Percentiles rank a stretch among this genome's conserved stretches.
Conservation (phyloP, 2,797 vertebrate genomes). For the Micromesistius poutassou region DNA sequence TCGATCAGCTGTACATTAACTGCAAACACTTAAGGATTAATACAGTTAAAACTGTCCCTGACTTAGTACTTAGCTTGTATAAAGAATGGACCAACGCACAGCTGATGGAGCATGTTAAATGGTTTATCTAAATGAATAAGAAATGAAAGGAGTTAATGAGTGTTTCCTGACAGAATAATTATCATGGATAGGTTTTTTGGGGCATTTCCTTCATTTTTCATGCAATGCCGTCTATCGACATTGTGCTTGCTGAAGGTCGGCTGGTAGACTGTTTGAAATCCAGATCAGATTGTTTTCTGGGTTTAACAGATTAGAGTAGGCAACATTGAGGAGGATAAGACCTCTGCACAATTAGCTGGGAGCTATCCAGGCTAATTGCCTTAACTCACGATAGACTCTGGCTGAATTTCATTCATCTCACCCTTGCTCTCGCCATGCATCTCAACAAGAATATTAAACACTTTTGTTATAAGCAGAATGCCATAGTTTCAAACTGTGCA, state of each 20-base stretch:
- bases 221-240: neutral
- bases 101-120: neutral
- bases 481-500: neutral
- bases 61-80: slow-evolving; percentile 12
- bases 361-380: neutral
- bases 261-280: neutral
- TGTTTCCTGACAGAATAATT: neutral
- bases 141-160: slow-evolving; percentile 7
- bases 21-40: slow-evolving; percentile 23
- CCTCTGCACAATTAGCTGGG: neutral
- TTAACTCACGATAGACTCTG: neutral
- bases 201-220: neutral
- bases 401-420: neutral
- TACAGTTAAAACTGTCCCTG: slow-evolving; percentile 1
- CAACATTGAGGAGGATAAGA: neutral
- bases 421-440: neutral
- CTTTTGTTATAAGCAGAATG: neutral
- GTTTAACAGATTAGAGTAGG: neutral
- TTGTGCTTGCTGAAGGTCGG: neutral
- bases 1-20: slow-evolving; percentile 30
- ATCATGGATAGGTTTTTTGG: too few species aligned
- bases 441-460: neutral
- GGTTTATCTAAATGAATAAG: slow-evolving; percentile 19
- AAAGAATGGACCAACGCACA: neutral
- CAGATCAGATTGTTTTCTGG: neutral